Percentiles rank a stretch among this genome's conserved stretches.
Evolutionary conservation across 2,113 vertebrate genomes (phyloP).

Genomic region (Tetrao urogallus): DNA sequence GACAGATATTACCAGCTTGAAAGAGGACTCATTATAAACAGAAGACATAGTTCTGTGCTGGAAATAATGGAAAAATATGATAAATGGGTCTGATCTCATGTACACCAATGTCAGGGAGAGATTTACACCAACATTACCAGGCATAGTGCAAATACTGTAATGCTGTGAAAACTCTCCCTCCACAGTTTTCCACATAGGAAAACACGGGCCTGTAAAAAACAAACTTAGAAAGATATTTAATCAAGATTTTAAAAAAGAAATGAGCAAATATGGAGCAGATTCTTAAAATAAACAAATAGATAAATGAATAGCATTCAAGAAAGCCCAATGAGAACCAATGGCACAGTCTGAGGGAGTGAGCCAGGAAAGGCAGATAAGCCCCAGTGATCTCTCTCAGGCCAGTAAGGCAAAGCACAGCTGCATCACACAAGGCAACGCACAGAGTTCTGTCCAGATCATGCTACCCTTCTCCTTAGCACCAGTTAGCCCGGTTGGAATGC

Average conservation of each 20-base stretch:
- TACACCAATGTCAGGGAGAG: rapidly evolving
- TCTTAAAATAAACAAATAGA: background rate
- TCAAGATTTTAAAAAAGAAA: background rate
- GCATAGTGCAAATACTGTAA: background rate
- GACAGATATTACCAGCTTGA: background rate
- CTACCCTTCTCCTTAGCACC: background rate
- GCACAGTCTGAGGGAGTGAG: background rate
- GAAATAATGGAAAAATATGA: background rate
- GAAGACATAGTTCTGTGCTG: background rate
- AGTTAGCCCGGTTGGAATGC: background rate
- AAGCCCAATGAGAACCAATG: background rate
- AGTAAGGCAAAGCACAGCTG: background rate
- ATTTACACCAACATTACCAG: background rate
- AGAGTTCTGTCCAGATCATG: background rate
- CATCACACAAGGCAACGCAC: rapidly evolving
- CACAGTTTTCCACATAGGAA: background rate
- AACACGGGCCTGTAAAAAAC: background rate
- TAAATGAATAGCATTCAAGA: background rate
- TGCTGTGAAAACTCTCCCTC: background rate
- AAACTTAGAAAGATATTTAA: background rate
- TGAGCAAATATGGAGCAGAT: background rate
- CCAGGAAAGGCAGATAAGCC: background rate
- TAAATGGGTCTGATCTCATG: background rate
- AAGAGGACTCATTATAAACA: background rate
- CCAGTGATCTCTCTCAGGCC: background rate